Evolutionary conservation across 1,140 invertebrate species (phyloP), one percentile per base, ranked within the genome.

Genomic region (Dendroctonus ponderosae): DNA sequence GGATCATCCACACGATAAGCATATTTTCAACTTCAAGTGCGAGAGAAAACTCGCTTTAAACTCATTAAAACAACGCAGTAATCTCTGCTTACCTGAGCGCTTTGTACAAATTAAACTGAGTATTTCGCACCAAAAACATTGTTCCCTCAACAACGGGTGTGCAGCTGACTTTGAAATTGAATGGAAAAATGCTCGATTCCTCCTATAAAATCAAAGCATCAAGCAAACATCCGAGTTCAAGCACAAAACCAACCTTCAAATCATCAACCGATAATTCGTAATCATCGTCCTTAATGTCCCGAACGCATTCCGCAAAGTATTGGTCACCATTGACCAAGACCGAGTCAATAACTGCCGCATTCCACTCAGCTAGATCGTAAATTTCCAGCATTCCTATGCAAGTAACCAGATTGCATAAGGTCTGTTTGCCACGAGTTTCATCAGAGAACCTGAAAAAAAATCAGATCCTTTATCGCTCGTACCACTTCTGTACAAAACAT

Each of bases 81-180:
- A 26, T 26, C 8, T 2, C n/a, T 26, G 50, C 59, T 62, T 49
- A 74, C 70, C 71, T 71, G 12, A 86, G 73, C 2, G 83, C 84
- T 71, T 84, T 85, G 59, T 82, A 83, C 43, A 87, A 77, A 78
- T 87, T 86, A 76, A 85, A 84, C 57, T 84, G 79, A 60, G 82
- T 82, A 5, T 77, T 76, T 61, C 79, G 78, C 38, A 81, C 79
- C 8, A 84, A 79, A 69, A 85, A 87, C 44, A 87, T 75, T 1
- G 74, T 77, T 1, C 85, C 85, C 69, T 82, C 85, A 64, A 85
- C 82, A 3, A 83, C 76, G 48, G 83, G 81, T 26, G 82, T 82
- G 68, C 83, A 82, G 57, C 80, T 79, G 5, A 84, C 80, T n/a
- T 79, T 77, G 71, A 86, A 86, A 41, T 79, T 77, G 59, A 83